These are phyloP conservation scores for Xyrichtys novacula DNA, from an alignment of 2,797 vertebrate genomes.

Conservation along the genomic window DNA sequence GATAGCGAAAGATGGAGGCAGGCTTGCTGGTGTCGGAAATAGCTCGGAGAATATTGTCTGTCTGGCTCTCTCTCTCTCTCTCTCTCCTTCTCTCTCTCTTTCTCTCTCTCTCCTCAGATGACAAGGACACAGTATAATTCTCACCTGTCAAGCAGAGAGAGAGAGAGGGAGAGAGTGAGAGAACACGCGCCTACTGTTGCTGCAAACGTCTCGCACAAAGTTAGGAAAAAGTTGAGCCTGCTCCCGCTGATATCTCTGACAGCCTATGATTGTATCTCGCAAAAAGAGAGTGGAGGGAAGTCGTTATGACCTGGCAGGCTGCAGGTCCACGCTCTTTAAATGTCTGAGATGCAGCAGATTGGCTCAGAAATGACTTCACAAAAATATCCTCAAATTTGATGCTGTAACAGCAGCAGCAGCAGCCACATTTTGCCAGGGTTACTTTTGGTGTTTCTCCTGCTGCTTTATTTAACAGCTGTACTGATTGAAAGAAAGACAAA, in stretches of 20 bases:
- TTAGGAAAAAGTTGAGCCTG: slow-evolving; percentile 70
- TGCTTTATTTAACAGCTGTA: not conserved
- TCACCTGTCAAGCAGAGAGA: slow-evolving; percentile 78
- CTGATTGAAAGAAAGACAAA: not conserved
- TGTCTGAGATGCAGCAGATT: slow-evolving; percentile 52
- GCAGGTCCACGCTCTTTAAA: slow-evolving; percentile 60
- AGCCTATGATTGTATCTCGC: slow-evolving; percentile 71
- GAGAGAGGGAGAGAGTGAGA: slow-evolving; percentile 36
- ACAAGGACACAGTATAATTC: slow-evolving; percentile 80
- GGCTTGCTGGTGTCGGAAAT: slow-evolving; percentile 74
- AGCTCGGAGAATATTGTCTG: slow-evolving; percentile 71
- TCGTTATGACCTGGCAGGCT: slow-evolving; percentile 66
- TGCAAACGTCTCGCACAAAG: slow-evolving; percentile 70
- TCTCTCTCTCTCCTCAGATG: slow-evolving; percentile 66
- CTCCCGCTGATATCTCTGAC: slow-evolving; percentile 72
- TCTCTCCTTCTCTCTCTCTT: slow-evolving; percentile 20
- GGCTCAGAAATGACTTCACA: slow-evolving; percentile 3
- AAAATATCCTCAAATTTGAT: not conserved
- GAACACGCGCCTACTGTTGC: slow-evolving; percentile 55
- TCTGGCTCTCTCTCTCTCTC: slow-evolving; percentile 33
- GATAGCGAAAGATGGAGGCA: slow-evolving; percentile 72
- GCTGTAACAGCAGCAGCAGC: slow-evolving; percentile 17
- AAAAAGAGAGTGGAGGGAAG: slow-evolving; percentile 55
- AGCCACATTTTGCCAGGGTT: slow-evolving; percentile 12
- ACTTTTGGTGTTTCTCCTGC: slow-evolving; percentile 7